phyloP scores from a whole-genome alignment of 1,140 invertebrate genomes.

The Drosophila jambulina region DNA sequence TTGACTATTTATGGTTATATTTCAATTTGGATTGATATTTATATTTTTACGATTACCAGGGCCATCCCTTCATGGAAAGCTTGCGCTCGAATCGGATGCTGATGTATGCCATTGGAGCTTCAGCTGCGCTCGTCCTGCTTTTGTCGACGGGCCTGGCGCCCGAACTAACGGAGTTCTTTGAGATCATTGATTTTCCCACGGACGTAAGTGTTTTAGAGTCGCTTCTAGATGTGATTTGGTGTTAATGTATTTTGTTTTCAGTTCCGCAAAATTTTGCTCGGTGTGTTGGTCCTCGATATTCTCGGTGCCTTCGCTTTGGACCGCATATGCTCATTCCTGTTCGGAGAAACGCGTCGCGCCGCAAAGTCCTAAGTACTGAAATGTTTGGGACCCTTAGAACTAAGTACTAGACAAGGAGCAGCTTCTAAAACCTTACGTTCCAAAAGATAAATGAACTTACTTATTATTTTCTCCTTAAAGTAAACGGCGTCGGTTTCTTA shows the following conservation, averaged over 20 bases:
- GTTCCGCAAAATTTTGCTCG: conserved; percentile 93
- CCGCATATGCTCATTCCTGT: conserved; percentile 93
- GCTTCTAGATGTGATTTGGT: not conserved
- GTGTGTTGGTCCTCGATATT: conserved; percentile 93
- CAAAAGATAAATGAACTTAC: conserved; percentile 16
- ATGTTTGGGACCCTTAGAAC: conserved; percentile 49
- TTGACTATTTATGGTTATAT: not conserved
- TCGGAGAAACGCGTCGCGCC: conserved; percentile 87
- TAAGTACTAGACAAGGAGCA: conserved; percentile 34
- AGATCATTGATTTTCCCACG: conserved; percentile 94
- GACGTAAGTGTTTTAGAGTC: conserved; percentile 88
- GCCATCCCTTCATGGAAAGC: conserved; percentile 99
- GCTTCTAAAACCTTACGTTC: conserved; percentile 24
- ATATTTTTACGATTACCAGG: conserved; percentile 87
- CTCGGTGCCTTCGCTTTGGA: conserved; percentile 93
- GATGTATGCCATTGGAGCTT: conserved; percentile 94
- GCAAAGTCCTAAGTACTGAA: conserved; percentile 72
- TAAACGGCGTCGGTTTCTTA: conserved; percentile 63
- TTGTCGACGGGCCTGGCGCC: conserved; percentile 92
- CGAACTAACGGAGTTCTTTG: conserved; percentile 92
- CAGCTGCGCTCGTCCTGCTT: conserved; percentile 90
- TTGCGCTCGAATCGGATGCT: conserved; percentile 96
- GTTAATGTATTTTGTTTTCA: conserved; percentile 86
- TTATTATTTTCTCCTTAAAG: not conserved
- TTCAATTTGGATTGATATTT: not conserved